These are phyloP conservation scores for Neolamprologus toae DNA, from an alignment of 2,113 vertebrate genomes.

Conservation along the genomic window DNA sequence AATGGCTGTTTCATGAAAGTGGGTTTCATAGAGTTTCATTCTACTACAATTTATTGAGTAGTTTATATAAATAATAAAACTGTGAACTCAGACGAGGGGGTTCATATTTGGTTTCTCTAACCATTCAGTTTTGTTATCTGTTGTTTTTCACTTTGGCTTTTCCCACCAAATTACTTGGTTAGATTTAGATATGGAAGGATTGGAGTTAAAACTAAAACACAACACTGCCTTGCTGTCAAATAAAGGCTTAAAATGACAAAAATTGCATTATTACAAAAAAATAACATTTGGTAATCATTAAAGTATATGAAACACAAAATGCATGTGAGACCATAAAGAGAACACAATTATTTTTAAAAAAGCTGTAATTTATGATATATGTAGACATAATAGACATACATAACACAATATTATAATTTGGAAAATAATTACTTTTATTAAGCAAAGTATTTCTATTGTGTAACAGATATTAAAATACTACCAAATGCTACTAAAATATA, in stretches of 20 bases:
- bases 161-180: background rate
- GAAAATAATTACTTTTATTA: background rate
- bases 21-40: background rate
- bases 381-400: background rate
- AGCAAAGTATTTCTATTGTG: background rate
- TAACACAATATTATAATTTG: background rate
- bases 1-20: background rate
- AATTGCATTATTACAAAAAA: background rate
- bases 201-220: background rate
- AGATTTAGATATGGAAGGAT: background rate
- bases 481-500: background rate
- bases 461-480: background rate
- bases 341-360: background rate
- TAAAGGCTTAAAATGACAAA: background rate
- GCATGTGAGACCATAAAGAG: background rate
- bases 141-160: background rate
- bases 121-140: background rate
- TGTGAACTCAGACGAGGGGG: background rate
- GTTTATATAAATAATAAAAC: background rate
- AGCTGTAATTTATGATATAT: background rate
- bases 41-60: background rate
- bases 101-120: background rate
- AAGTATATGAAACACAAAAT: background rate
- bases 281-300: background rate
- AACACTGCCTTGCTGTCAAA: background rate